Evolutionary conservation across 2,797 vertebrate genomes (phyloP).

Genomic region (Gadopsis marmoratus): DNA sequence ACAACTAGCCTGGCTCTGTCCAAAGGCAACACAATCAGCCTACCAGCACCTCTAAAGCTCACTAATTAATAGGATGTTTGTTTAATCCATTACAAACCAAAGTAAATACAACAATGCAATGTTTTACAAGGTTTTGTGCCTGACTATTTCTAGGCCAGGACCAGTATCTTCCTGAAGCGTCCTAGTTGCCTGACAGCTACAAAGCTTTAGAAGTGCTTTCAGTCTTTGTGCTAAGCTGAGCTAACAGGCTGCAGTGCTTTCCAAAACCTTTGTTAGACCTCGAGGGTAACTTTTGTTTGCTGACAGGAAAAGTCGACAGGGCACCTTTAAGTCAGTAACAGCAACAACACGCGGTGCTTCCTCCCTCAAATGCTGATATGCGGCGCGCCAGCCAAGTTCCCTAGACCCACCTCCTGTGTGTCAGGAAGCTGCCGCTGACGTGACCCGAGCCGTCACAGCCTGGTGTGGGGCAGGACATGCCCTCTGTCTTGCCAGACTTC

Average conservation of each 20-base stretch:
- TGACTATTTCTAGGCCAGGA: not conserved
- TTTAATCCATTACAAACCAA: not conserved
- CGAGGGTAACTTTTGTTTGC: not conserved
- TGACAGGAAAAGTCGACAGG: not conserved
- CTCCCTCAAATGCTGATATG: not conserved
- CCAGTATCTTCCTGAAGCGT: not conserved
- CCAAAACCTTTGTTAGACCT: not conserved
- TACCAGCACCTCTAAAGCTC: not conserved
- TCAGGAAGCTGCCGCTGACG: conserved; percentile 98
- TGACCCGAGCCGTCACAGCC: conserved; percentile 98
- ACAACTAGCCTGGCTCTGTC: not conserved
- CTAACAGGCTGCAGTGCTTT: not conserved
- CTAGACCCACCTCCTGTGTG: conserved; percentile 94
- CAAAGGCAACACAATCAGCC: not conserved
- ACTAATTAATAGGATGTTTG: not conserved
- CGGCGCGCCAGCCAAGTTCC: not conserved
- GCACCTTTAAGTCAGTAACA: not conserved
- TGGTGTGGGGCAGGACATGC: conserved; percentile 98
- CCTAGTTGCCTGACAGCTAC: not conserved
- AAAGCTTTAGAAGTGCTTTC: not conserved
- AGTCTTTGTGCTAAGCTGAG: not conserved
- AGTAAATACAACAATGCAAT: not conserved
- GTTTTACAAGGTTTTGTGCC: not conserved
- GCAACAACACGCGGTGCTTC: not conserved
- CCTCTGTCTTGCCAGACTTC: conserved; percentile 99